Evolutionary conservation across 2,888 invertebrate genomes (phyloP), one percentile per base, ranked within the genome.

Genomic region (Spisula subtruncata): DNA sequence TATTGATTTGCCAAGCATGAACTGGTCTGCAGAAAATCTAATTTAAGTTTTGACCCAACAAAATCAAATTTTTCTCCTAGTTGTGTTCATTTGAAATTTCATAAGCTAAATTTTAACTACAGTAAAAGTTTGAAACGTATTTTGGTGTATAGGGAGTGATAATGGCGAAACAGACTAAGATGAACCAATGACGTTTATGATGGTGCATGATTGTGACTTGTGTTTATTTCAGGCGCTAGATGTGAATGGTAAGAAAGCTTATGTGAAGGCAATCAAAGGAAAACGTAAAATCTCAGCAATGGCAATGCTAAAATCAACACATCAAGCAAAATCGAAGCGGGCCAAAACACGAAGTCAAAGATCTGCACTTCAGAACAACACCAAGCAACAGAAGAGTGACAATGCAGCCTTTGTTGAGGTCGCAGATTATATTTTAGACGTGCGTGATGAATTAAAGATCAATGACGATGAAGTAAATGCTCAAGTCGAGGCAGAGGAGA

Each of bases 211-310:
- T 41, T 41, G n/a, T n/a, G n/a, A n/a, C n/a, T 51, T 51, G 51
- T 51, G 4, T 16, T 0, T 18, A 32, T 85, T 86, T 79, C 80
- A 92, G 92, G 83, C 90, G 29, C 80, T 92, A 46, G 92, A 91
- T 87, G 88, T 92, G 0, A 81, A 89, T 32, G 66, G 46, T 8
- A 85, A 81, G 66, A 79, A 54, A 25, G 90, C 85, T n/a, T 90
- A 60, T 60, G 56, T 81, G 20, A 90, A 89, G 80, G 92, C 92
- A 18, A n/a, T 75, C 0, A 54, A 48, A 16, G 56, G 82, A 18
- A 89, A 85, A 41, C 56, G 88, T n/a, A 88, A 83, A 51, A 16
- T 81, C 16, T 46, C 88, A 16, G 89, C 88, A 14, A 35, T 81
- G 60, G 91, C 88, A 6, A 18, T 88, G 25, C 80, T 89, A 35